Evolutionary conservation across 2,797 vertebrate genomes (phyloP).

Genomic region (Chelon labrosus): DNA sequence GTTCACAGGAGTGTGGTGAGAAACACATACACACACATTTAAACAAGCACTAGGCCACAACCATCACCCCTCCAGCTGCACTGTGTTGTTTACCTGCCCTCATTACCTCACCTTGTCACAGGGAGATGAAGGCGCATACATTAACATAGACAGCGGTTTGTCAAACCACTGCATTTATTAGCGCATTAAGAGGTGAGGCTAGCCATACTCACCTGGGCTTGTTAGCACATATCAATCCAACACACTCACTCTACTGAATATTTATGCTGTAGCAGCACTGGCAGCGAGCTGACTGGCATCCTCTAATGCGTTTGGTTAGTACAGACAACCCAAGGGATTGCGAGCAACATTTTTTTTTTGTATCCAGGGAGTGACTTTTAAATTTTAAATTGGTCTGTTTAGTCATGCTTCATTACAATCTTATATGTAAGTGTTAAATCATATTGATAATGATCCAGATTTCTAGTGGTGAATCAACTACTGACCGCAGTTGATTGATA

Average conservation of each 20-base stretch:
- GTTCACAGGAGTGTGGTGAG: conserved; percentile 59
- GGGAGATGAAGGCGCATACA: conserved; percentile 91
- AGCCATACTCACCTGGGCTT: conserved; percentile 84
- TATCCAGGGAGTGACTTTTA: conserved; percentile 3
- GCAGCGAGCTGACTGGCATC: conserved; percentile 53
- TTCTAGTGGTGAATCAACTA: conserved; percentile 14
- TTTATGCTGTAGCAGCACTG: conserved; percentile 48
- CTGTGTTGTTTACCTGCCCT: conserved; percentile 80
- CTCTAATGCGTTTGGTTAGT: conserved; percentile 20
- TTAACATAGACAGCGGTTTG: conserved; percentile 89
- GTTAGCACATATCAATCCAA: conserved; percentile 86
- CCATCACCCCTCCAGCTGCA: conserved; percentile 62
- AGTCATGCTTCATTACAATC: conserved; percentile 5
- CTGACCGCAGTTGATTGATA: not conserved
- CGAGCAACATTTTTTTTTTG: conserved; percentile 34
- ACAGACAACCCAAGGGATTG: conserved; percentile 18
- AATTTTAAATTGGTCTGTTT: conserved; percentile 6
- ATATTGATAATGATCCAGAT: too few species aligned
- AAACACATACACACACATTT: conserved; percentile 50
- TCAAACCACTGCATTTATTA: conserved; percentile 95
- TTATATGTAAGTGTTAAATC: not conserved
- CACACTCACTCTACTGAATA: conserved; percentile 61
- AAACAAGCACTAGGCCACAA: conserved; percentile 25
- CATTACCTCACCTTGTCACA: conserved; percentile 80
- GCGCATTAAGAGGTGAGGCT: conserved; percentile 83